Evolutionary conservation across 2,113 vertebrate genomes (phyloP), one percentile per base, ranked within the genome.

Genomic region (Neopipo cinnamomea): DNA sequence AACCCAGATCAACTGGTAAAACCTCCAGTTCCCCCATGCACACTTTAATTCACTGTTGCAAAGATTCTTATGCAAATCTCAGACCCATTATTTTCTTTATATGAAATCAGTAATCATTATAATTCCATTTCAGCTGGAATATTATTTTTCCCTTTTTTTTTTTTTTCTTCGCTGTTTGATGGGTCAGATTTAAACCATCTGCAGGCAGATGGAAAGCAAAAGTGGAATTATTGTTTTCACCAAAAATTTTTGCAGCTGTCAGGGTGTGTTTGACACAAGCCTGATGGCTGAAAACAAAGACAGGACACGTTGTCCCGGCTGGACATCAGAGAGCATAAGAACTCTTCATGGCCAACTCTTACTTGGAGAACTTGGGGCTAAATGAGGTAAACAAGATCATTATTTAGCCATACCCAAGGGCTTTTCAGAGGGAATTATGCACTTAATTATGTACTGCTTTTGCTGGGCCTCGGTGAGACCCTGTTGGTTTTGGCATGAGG

Each of bases 161-260:
- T 73, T 91, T 77, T 86, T 19, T 6, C 49, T 90, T 30, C 17
- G 33, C 23, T 58, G 96, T 95, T 95, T 71, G 71, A 96, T 88
- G 95, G 96, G 96, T 98, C 95, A 98, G 96, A 97, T 98, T 98
- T 98, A 98, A 98, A 97, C 97, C 98, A 98, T 98, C 98, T 98
- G 98, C 95, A 97, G 85, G 89, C 97, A 98, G 96, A 98, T 97
- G 97, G 97, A 96, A 97, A 95, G 85, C 89, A 94, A 97, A 97
- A 98, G 89, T 96, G 68, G 96, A 98, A 98, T 97, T 89, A 97
- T 91, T 97, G 92, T 97, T 96, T 97, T 97, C 97, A 97, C 96
- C 81, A 80, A 98, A 98, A 98, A 96, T 81, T 95, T 96, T 92
- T 97, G 98, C 98, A 98, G 98, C 98, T 98, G 98, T 98, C 93